Evolutionary conservation across 2,888 invertebrate genomes (phyloP).

Genomic region (Molanna angustata): DNA sequence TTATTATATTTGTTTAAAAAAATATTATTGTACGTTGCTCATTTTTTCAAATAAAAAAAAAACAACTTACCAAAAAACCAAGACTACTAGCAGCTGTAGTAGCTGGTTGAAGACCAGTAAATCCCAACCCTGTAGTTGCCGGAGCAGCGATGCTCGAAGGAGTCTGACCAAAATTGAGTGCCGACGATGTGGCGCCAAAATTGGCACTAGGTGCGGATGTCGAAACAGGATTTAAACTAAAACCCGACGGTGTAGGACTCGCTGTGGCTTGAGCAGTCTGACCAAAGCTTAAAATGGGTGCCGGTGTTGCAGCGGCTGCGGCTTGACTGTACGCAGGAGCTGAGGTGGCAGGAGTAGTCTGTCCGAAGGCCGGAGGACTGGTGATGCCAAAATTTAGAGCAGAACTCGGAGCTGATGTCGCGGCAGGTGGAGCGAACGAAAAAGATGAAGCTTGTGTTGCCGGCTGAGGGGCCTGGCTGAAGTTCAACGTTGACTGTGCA

Average conservation of each 20-base stretch:
- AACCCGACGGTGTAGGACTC: too few species aligned
- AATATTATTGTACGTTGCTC: too few species aligned
- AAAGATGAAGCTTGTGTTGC: too few species aligned
- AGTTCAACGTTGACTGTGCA: background rate
- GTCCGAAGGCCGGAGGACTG: slow-evolving; percentile 3
- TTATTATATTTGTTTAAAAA: too few species aligned
- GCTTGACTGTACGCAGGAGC: background rate
- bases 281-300: slow-evolving; percentile 2
- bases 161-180: background rate
- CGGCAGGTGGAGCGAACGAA: background rate
- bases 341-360: background rate
- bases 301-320: background rate
- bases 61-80: too few species aligned
- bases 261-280: background rate
- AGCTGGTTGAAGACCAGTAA: background rate
- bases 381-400: background rate
- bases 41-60: too few species aligned
- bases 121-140: slow-evolving; percentile 1
- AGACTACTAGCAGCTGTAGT: slow-evolving; percentile 2
- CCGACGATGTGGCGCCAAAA: background rate
- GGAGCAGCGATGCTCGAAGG: background rate
- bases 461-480: background rate
- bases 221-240: too few species aligned
- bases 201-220: background rate
- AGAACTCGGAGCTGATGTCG: background rate